Percentiles rank a stretch among this genome's conserved stretches.
Evolutionary conservation across 2,797 vertebrate species (phyloP).

Genomic region (Alca torda): DNA sequence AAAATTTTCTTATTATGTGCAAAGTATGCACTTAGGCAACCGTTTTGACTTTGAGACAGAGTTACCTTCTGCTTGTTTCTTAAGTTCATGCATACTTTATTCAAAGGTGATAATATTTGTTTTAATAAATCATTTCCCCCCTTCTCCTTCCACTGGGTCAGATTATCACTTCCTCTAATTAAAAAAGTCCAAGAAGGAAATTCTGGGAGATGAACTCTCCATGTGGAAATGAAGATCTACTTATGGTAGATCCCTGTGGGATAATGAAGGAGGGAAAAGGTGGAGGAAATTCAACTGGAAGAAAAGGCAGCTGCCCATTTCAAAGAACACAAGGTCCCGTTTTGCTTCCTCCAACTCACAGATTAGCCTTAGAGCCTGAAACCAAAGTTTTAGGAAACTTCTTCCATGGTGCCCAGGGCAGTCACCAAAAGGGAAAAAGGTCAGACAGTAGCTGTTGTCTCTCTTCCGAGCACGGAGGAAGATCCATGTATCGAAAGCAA

Average conservation of each 20-base stretch:
- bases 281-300: background rate
- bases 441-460: background rate
- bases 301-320: background rate
- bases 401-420: background rate
- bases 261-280: slow-evolving; percentile 14
- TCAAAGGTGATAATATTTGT: background rate
- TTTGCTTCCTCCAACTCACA: background rate
- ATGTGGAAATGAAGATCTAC: slow-evolving; percentile 14
- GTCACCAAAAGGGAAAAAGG: background rate
- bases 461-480: background rate
- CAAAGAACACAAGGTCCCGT: background rate
- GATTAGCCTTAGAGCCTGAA: background rate
- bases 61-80: background rate
- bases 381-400: background rate
- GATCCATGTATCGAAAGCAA: background rate
- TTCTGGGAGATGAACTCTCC: slow-evolving; percentile 40
- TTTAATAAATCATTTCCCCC: slow-evolving; percentile 4
- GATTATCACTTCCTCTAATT: slow-evolving; percentile 34
- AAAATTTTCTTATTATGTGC: background rate
- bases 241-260: background rate
- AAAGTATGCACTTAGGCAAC: background rate
- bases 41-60: background rate
- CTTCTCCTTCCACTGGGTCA: background rate
- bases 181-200: slow-evolving; percentile 30
- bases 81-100: background rate